phyloP scores from a whole-genome alignment of 2,797 vertebrate species.

The Sandelia bainsii region DNA sequence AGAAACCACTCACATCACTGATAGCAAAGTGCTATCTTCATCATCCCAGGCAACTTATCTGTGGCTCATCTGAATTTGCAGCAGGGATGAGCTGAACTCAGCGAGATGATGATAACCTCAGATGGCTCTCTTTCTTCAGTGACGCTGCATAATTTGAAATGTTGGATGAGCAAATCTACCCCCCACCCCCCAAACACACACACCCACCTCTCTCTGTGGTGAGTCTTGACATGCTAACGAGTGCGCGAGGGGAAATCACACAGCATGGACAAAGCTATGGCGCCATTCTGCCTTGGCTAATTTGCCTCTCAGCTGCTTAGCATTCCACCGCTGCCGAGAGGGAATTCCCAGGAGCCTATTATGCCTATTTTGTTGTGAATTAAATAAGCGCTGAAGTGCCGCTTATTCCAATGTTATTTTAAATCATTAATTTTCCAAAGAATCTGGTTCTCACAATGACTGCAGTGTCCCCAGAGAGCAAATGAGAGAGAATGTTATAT shows the following conservation, averaged over 20 bases:
- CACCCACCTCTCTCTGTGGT: slow-evolving; percentile 10
- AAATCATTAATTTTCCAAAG: slow-evolving; percentile 84
- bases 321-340: slow-evolving; percentile 80
- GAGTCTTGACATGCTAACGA: slow-evolving; percentile 74
- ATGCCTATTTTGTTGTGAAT: slow-evolving; percentile 87
- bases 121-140: slow-evolving; percentile 70
- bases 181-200: neutral
- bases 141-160: slow-evolving; percentile 77
- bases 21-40: slow-evolving; percentile 61
- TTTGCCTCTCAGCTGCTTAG: slow-evolving; percentile 85
- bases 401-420: slow-evolving; percentile 83
- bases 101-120: slow-evolving; percentile 76
- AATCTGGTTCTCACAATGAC: slow-evolving; percentile 77
- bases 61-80: slow-evolving; percentile 71
- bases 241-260: slow-evolving; percentile 72
- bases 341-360: slow-evolving; percentile 87
- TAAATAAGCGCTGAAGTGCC: slow-evolving; percentile 84
- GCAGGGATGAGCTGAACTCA: slow-evolving; percentile 43
- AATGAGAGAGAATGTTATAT: slow-evolving; percentile 53
- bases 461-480: slow-evolving; percentile 76
- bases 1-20: slow-evolving; percentile 49
- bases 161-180: slow-evolving; percentile 39
- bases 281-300: slow-evolving; percentile 79
- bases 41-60: slow-evolving; percentile 64
- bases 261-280: slow-evolving; percentile 72